Evolutionary conservation across 2,797 vertebrate genomes (phyloP).

Genomic region (Pogoniulus pusillus): DNA sequence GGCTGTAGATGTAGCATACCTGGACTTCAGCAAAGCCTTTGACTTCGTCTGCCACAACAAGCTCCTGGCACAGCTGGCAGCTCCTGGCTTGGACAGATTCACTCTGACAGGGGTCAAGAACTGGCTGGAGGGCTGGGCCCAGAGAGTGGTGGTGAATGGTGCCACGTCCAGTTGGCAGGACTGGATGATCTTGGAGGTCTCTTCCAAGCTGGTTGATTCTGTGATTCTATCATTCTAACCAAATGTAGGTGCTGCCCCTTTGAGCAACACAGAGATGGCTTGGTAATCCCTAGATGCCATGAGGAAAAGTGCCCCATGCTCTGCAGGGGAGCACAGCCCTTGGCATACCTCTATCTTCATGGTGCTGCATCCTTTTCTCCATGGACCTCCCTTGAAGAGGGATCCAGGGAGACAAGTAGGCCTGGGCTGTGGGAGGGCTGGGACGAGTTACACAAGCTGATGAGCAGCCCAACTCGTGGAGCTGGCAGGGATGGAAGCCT

Average conservation of each 20-base stretch:
- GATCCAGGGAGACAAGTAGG: neutral
- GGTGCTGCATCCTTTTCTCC: fast-evolving
- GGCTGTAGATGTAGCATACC: no score
- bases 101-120: no score
- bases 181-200: no score
- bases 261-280: neutral
- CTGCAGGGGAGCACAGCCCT: neutral
- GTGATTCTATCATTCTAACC: no score
- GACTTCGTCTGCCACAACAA: no score
- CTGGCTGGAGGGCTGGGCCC: no score
- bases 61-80: no score
- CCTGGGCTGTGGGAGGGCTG: slow-evolving; percentile 8
- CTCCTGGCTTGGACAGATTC: no score
- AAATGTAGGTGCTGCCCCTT: neutral
- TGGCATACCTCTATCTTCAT: neutral
- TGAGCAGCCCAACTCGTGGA: neutral
- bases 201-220: no score
- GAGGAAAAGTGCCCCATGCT: neutral
- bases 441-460: neutral
- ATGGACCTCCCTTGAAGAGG: neutral
- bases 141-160: no score
- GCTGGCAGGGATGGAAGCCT: slow-evolving; percentile 11
- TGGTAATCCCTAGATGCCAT: neutral
- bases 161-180: no score
- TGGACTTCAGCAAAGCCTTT: no score